phyloP scores from a whole-genome alignment of 2,888 invertebrate species.

The Tineola bisselliella region DNA sequence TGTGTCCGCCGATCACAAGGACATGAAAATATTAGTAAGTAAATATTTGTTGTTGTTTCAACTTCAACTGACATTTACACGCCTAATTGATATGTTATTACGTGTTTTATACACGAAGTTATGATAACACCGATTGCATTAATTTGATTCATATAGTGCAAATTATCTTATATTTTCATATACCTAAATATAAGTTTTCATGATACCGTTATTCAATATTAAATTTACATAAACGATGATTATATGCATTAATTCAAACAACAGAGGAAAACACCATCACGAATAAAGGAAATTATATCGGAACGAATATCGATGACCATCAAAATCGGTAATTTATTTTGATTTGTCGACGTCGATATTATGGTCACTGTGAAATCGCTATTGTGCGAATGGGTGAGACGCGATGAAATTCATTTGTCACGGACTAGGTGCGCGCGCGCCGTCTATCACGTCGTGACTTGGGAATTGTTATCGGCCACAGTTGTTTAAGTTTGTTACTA shows the following conservation, averaged over 20 bases:
- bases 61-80: neutral
- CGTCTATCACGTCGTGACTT: slow-evolving; percentile 18
- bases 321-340: slow-evolving; percentile 47
- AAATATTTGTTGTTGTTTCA: slow-evolving; percentile 22
- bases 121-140: too few relatives aligned
- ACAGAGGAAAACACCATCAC: slow-evolving; percentile 20
- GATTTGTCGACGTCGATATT: slow-evolving; percentile 44
- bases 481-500: neutral
- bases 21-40: slow-evolving; percentile 68
- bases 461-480: neutral
- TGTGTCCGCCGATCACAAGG: slow-evolving; percentile 61
- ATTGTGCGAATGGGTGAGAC: slow-evolving; percentile 44
- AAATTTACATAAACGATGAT: neutral
- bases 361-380: slow-evolving; percentile 42
- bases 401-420: slow-evolving; percentile 48
- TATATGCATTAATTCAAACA: neutral
- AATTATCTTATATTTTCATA: too few relatives aligned
- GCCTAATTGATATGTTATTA: too few relatives aligned
- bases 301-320: slow-evolving; percentile 51
- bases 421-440: slow-evolving; percentile 26
- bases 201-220: neutral
- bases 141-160: too few relatives aligned
- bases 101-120: too few relatives aligned
- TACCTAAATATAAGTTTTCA: neutral
- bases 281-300: slow-evolving; percentile 49